These are phyloP conservation scores for Papilio polyxenes DNA, from an alignment of 1,140 invertebrate genomes.

Conservation along the genomic window DNA sequence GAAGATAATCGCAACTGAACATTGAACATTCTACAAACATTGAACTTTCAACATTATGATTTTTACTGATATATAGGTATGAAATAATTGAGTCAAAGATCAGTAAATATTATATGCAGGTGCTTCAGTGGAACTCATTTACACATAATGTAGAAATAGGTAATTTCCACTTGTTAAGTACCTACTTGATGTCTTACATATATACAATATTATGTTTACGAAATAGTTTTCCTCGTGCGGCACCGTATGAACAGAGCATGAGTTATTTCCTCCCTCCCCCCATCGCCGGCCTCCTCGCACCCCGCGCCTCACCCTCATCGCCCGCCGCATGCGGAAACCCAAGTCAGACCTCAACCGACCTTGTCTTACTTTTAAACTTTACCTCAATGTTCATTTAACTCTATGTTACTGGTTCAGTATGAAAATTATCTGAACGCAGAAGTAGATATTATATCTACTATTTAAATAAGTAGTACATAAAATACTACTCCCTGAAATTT, in stretches of 20 bases:
- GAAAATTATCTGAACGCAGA: too few relatives aligned
- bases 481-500: too few relatives aligned
- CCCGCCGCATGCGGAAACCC: neutral
- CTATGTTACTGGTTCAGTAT: too few relatives aligned
- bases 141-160: neutral
- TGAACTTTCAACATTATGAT: too few relatives aligned
- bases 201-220: neutral
- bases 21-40: too few relatives aligned
- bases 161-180: neutral
- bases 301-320: neutral
- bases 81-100: too few relatives aligned
- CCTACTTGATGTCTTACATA: neutral
- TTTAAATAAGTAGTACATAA: neutral
- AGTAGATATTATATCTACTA: neutral
- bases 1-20: too few relatives aligned
- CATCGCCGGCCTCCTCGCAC: too few relatives aligned
- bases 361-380: conserved; percentile 16
- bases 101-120: too few relatives aligned
- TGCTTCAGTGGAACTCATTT: neutral
- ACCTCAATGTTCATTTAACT: neutral
- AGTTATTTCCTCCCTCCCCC: neutral
- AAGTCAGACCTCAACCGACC: conserved; percentile 10
- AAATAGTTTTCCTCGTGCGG: neutral
- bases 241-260: neutral
- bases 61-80: too few relatives aligned